Conservation (phyloP, 2,888 invertebrate genomes). For the Drosophila kuntzei region DNA sequence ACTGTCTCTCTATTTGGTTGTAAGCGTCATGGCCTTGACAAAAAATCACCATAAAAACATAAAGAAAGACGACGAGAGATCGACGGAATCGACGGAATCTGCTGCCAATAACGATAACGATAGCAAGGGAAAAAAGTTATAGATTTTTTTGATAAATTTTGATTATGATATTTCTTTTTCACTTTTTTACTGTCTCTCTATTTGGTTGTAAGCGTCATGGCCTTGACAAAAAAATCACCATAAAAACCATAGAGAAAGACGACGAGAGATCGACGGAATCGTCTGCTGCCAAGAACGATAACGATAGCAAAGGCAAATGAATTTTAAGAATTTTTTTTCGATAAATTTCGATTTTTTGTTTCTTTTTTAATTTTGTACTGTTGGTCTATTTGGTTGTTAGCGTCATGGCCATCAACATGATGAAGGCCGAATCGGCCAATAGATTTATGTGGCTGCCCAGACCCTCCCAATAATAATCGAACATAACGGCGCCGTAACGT, state of each 20-base stretch:
- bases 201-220: no score
- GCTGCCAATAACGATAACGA: no score
- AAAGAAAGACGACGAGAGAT: neutral
- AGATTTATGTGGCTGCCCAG: slow-evolving; percentile 57
- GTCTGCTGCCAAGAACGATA: neutral
- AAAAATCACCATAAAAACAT: neutral
- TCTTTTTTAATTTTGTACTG: neutral
- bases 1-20: no score
- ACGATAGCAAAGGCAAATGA: neutral
- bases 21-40: no score
- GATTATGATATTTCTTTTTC: no score
- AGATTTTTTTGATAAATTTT: no score
- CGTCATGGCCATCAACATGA: slow-evolving; percentile 59
- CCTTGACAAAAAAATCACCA: no score
- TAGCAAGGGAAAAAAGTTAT: no score
- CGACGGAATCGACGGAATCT: no score
- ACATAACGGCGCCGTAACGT: slow-evolving; percentile 59
- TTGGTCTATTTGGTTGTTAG: slow-evolving; percentile 44
- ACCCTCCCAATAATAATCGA: slow-evolving; percentile 67
- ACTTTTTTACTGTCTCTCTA: no score
- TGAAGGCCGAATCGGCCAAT: slow-evolving; percentile 61
- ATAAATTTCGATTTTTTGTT: neutral
- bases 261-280: no score
- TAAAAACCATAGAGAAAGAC: no score
- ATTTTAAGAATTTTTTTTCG: neutral